Base-by-base conservation (phyloP, 2,797 vertebrate genomes). In the Bovichtus variegatus region DNA sequence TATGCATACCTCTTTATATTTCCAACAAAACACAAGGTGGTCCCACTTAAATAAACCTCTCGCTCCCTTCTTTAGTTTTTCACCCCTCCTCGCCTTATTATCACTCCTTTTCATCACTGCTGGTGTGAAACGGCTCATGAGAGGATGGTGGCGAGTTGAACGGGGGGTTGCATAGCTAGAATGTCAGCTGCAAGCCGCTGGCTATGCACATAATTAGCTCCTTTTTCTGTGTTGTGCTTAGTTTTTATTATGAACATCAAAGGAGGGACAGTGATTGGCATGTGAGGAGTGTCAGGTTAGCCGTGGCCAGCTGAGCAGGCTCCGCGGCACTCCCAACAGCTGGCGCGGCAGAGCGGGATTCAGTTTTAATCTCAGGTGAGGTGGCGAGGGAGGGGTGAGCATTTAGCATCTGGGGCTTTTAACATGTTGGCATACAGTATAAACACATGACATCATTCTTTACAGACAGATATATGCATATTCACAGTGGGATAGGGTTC, bases 21-120 rank as follows among this genome's bases (percentile, higher is more conserved):
- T 89, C 66, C 74, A 78, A 86, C 88, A 91, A 85, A 88, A 88
- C 85, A 86, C 84, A 84, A 72, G 75, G 81, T 81, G 86, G 88
- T 84, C 77, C 70, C 74, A 79, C 71, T 90, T 86, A 86, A 89
- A 82, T 59, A 81, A 86, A 75, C 66, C 57, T 73, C 81, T 64
- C 19, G 19, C 59, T 76, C 53, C 64, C 58, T 63, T 85, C 67
- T 46, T 85, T 87, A 89, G 65, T 67, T 86, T 81, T 78, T 79
- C 34, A 59, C 64, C 71, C 41, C 59, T 71, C 75, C 60, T 78
- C 19, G 44, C 61, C 76, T 80, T 82, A 79, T 90, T 86, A 87
- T 84, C 65, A 31, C 76, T 72, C 50, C 79, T 87, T 90, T 85
- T 87, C 83, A 88, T 88, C 86, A 74, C 21, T 25, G 63, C 43